These are phyloP conservation scores for Hirudo medicinalis DNA, from an alignment of 1,140 invertebrate genomes.

Conservation along the genomic window DNA sequence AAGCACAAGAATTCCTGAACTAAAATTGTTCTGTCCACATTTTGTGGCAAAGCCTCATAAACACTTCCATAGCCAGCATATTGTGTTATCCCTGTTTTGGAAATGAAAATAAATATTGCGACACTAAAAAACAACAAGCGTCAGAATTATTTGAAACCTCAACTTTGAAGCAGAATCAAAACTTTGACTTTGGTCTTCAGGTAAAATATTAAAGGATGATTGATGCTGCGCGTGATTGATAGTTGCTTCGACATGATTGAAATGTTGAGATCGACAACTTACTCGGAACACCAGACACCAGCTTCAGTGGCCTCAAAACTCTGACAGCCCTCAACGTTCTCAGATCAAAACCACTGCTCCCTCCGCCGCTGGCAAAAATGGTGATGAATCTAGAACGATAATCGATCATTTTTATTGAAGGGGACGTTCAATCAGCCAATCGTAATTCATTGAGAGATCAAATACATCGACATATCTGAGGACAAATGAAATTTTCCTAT, in stretches of 20 bases:
- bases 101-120: no score
- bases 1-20: no score
- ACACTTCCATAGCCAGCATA: no score
- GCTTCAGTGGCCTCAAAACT: constrained; percentile 98
- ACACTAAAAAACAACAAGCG: background rate
- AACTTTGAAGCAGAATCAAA: background rate
- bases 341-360: constrained; percentile 60
- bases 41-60: no score
- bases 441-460: no score
- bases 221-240: background rate
- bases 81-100: no score
- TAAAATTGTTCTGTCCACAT: no score
- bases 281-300: constrained; percentile 99
- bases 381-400: constrained; percentile 32
- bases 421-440: no score
- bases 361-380: constrained; percentile 30
- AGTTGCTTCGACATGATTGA: background rate
- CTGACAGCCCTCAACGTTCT: constrained; percentile 97
- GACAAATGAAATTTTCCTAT: no score
- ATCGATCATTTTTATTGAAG: no score
- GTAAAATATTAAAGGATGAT: background rate
- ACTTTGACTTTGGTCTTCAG: background rate
- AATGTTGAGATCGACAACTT: constrained; percentile 50
- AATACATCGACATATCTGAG: no score
- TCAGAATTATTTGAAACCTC: background rate